These are phyloP conservation scores for Masticophis lateralis DNA, from an alignment of 2,797 vertebrate genomes.

Conservation along the genomic window DNA sequence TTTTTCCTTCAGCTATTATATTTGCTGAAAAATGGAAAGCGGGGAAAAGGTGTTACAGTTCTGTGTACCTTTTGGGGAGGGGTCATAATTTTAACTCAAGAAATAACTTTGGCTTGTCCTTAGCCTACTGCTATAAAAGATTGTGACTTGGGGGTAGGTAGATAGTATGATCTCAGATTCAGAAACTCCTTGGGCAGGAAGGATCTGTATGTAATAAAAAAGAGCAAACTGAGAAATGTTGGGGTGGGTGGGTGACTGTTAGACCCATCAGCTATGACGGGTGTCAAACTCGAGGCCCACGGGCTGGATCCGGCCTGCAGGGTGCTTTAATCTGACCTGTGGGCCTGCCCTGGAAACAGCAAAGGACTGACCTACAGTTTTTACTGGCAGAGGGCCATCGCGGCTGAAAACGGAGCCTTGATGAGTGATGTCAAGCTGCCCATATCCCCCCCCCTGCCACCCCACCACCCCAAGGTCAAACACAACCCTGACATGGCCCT, in stretches of 20 bases:
- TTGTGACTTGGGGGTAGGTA: not conserved
- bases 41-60: not conserved
- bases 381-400: no score
- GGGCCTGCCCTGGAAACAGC: no score
- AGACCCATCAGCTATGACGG: not conserved
- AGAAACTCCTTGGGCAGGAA: not conserved
- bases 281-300: no score
- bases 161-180: not conserved
- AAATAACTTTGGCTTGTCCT: not conserved
- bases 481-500: no score
- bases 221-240: not conserved
- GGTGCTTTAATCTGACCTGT: no score
- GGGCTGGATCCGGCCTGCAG: no score
- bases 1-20: not conserved
- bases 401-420: no score
- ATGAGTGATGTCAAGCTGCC: no score
- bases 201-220: not conserved
- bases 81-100: not conserved
- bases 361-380: no score
- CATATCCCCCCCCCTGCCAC: no score
- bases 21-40: not conserved
- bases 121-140: not conserved
- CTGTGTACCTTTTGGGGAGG: not conserved
- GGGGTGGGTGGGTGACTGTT: not conserved
- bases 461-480: no score